phyloP scores from a whole-genome alignment of 1,140 invertebrate species.

The Drosophila bipectinata region DNA sequence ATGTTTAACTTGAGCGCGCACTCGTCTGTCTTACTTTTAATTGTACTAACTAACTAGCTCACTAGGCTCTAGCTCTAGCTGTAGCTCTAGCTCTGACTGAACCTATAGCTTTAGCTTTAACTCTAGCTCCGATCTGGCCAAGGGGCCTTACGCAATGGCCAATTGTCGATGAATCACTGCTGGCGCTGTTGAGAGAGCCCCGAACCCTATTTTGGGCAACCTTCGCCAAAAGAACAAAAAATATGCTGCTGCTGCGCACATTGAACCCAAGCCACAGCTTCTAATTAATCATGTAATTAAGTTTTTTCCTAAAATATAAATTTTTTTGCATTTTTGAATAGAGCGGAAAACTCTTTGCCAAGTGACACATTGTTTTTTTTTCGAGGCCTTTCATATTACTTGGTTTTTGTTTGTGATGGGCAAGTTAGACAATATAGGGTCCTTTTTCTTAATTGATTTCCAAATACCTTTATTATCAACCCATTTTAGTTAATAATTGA shows the following conservation, averaged over 20 bases:
- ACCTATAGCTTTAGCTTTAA: not conserved
- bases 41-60: constrained; percentile 54
- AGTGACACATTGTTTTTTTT: constrained; percentile 42
- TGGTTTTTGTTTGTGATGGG: constrained; percentile 2
- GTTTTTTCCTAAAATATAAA: constrained; percentile 38
- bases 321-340: constrained; percentile 33
- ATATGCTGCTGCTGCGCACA: constrained; percentile 6
- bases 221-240: constrained; percentile 51
- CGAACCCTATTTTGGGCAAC: constrained; percentile 54
- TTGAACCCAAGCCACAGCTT: constrained; percentile 26
- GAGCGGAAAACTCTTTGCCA: constrained; percentile 54
- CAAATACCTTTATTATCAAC: too few relatives aligned
- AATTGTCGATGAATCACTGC: constrained; percentile 70
- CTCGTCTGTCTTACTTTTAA: constrained; percentile 41
- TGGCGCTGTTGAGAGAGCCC: constrained; percentile 33
- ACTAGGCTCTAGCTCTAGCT: constrained; percentile 32
- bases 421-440: too few relatives aligned
- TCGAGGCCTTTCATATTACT: constrained; percentile 61
- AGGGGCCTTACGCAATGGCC: constrained; percentile 65
- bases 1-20: constrained; percentile 36
- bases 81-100: not conserved
- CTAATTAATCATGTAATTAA: constrained; percentile 75
- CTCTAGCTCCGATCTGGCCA: constrained; percentile 51
- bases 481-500: too few relatives aligned
- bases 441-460: too few relatives aligned